Evolutionary conservation across 1,140 invertebrate species (phyloP).

Genomic region (Lasioglossum baleicum): DNA sequence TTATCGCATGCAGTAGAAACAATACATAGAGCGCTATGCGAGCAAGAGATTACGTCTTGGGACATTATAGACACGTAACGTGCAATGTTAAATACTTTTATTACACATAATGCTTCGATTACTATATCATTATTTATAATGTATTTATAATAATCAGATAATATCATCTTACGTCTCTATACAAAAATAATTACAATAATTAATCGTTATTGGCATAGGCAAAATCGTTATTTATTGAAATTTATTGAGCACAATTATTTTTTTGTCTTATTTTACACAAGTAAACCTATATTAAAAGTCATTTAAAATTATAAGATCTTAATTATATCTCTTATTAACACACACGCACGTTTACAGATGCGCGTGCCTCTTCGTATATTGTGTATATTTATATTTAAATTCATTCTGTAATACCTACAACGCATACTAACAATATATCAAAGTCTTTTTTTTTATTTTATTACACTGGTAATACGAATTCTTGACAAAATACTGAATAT

Average conservation of each 20-base stretch:
- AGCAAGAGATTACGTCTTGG: background rate
- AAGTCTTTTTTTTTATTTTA: slow-evolving; percentile 52
- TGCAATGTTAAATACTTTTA: slow-evolving; percentile 47
- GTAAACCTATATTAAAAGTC: slow-evolving; percentile 69
- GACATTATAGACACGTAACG: slow-evolving; percentile 11
- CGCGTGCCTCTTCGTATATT: slow-evolving; percentile 57
- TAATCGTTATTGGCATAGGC: slow-evolving; percentile 69
- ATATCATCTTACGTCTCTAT: slow-evolving; percentile 44
- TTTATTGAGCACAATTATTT: slow-evolving; percentile 71
- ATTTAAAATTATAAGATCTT: slow-evolving; percentile 68
- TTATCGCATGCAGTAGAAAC: too few species aligned
- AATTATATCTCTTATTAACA: slow-evolving; percentile 61
- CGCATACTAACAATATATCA: slow-evolving; percentile 66
- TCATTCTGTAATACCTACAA: slow-evolving; percentile 62
- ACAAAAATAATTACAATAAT: slow-evolving; percentile 63
- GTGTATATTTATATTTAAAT: slow-evolving; percentile 63
- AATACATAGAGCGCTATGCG: too few species aligned
- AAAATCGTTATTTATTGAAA: slow-evolving; percentile 72
- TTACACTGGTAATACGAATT: slow-evolving; percentile 64
- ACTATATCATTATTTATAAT: slow-evolving; percentile 28
- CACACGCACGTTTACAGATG: slow-evolving; percentile 62
- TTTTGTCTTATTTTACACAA: slow-evolving; percentile 65
- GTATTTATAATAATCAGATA: slow-evolving; percentile 44
- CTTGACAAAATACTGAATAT: slow-evolving; percentile 69
- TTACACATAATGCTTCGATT: slow-evolving; percentile 40